phyloP scores from a whole-genome alignment of 2,888 invertebrate species.

The Microplitis manilae region DNA sequence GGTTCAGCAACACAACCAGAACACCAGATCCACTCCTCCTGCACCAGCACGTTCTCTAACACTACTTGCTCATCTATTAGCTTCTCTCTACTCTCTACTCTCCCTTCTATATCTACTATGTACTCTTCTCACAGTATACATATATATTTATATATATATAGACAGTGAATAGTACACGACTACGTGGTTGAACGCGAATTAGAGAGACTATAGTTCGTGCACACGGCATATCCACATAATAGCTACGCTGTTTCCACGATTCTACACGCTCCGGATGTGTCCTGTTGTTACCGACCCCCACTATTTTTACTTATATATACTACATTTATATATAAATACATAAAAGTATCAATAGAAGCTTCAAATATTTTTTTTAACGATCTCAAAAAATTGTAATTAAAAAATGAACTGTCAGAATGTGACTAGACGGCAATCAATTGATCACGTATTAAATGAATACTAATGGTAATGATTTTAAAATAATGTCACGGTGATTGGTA shows the following conservation, averaged over 20 bases:
- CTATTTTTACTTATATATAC: slow-evolving; percentile 26
- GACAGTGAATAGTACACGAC: slow-evolving; percentile 26
- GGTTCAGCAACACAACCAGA: neutral
- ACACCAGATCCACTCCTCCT: slow-evolving; percentile 12
- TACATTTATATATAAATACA: neutral
- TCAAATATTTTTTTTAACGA: no score
- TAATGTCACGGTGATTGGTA: no score
- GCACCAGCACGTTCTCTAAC: slow-evolving; percentile 1
- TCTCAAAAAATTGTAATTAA: no score
- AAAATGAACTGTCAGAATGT: no score
- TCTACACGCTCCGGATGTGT: slow-evolving; percentile 26
- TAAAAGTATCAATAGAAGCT: no score
- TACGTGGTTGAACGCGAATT: slow-evolving; percentile 40
- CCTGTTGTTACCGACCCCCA: slow-evolving; percentile 28
- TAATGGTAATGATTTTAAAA: no score
- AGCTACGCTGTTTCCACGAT: slow-evolving; percentile 32
- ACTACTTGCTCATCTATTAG: neutral
- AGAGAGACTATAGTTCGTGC: slow-evolving; percentile 37
- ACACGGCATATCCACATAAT: slow-evolving; percentile 34
- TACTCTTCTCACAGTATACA: neutral
- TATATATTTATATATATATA: neutral
- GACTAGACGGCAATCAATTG: no score
- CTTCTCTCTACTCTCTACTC: neutral
- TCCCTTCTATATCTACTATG: neutral
- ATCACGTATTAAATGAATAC: no score